Evolutionary conservation across 2,113 vertebrate genomes (phyloP), one percentile per base, ranked within the genome.

Genomic region (Plestiodon gilberti): DNA sequence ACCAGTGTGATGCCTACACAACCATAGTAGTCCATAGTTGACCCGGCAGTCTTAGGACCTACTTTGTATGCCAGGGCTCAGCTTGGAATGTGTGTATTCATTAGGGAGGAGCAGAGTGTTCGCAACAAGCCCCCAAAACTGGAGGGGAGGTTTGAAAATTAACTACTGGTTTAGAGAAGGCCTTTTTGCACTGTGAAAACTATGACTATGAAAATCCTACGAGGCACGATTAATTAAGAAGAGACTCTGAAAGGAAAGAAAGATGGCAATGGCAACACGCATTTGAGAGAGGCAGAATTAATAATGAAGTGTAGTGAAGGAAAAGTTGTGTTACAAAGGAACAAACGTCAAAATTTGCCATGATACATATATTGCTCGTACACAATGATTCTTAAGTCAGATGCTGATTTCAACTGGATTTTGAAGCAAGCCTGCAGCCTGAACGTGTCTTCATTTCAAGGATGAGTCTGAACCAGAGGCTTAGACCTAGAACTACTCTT

Each of bases 301-400:
- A 89, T 91, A 88, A 83, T 74, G 59, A 61, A 64, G 81, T n/a
- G 80, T 70, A 62, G 15, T 28, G 40, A 1, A 86, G 91, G 43
- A 88, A 23, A 88, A 88, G 71, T 48, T 15, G 77, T 87, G 85
- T 93, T 67, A 69, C 75, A n/a, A 90, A 22, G 86, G 71, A 89
- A 89, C 70, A 88, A 2, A 87, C 89, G 25, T 28, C 61, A 3
- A 64, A 93, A 88, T 90, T 17, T 4, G 77, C 75, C 89, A 89
- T 88, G 90, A 82, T 25, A 89, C 86, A 86, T 91, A 93, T 65
- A 91, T 89, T 88, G 30, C 64, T 78, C 23, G 43, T 48, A 8
- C 62, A 88, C 85, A 80, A 67, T 33, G 69, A 80, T 38, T 23
- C 78, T 79, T 18, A 62, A 61, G 22, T 75, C 13, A 48, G 6